Evolutionary conservation across 2,797 vertebrate species (phyloP), one percentile per base, ranked within the genome.

Genomic region (Triplophysa bombifrons): DNA sequence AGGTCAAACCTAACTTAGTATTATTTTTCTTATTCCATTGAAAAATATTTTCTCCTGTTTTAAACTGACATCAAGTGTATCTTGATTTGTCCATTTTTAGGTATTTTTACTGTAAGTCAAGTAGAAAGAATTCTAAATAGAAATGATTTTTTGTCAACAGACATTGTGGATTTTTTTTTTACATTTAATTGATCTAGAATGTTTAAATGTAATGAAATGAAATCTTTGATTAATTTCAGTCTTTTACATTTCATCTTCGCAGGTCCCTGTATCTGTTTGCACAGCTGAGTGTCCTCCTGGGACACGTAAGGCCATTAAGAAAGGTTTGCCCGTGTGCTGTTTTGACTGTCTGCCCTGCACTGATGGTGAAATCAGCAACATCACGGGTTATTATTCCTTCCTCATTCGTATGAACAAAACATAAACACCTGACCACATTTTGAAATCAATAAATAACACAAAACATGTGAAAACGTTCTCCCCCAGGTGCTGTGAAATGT

Each of bases 401-500:
- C 11, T 61, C 41, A 51, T 56, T 27, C 66, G 2, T 64, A 3
- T 16, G 10, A 30, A 4, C 16, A 30, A 60, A 60, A 60, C 10
- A 22, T 56, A n/a, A 56, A 11, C 20, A 17, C 13, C 34, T 20
- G 17, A 34, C 2, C 25, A 20, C 19, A 22, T 30, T 13, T n/a
- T 61, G 13, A 60, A 60, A 41, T 58, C 14, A 50, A 4, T 53
- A 65, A 74, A 55, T n/a, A 34, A 14, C 7, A 20, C 17, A 51
- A 58, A 19, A 3, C 14, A 58, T 65, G n/a, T 34, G 7, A 55
- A 19, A 3, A 2, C 8, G 56, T 41, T 8, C 9, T 14, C 0
- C 14, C 8, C 0, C 56, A 94, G 94, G 84, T 72, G 92, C 92
- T 2, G 60, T 81, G 53, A 69, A 88, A 13, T 94, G 93, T 87